A percentile compares a stretch with the other conserved stretches of the same genome.
Evolutionary conservation across 2,113 vertebrate genomes (phyloP).

Genomic region (Calypte anna): DNA sequence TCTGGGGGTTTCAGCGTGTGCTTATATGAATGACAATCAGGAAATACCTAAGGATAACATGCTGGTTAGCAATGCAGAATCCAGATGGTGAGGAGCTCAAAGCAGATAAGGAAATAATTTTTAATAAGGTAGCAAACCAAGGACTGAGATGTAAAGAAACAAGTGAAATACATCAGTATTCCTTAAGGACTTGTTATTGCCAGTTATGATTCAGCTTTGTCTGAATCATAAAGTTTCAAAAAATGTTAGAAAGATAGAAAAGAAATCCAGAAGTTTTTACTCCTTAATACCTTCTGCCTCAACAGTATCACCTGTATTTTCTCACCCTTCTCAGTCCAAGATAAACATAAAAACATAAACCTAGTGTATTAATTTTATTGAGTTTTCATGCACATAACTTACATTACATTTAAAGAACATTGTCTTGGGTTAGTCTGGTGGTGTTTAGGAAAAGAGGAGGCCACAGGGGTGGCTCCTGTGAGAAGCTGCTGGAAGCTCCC

Average conservation of each 20-base stretch:
- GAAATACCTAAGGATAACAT: not conserved
- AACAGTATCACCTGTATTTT: not conserved
- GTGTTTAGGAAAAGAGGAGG: too few species aligned
- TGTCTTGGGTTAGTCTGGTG: too few species aligned
- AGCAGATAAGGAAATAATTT: not conserved
- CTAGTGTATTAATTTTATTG: not conserved
- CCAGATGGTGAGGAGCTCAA: not conserved
- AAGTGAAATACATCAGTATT: not conserved
- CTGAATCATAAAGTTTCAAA: not conserved
- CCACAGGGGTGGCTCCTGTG: too few species aligned
- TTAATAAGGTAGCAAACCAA: not conserved
- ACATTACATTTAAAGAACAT: not conserved
- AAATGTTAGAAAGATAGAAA: not conserved
- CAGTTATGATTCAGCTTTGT: not conserved
- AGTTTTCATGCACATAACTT: not conserved
- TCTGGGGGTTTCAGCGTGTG: not conserved
- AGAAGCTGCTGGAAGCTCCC: too few species aligned
- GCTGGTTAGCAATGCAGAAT: not conserved
- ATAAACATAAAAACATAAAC: not conserved
- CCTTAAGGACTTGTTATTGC: not conserved
- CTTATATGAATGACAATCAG: not conserved
- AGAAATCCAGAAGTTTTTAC: not conserved
- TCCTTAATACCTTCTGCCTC: not conserved
- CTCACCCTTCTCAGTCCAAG: not conserved
- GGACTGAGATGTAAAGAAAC: not conserved